These are phyloP conservation scores for Limonius californicus DNA, from an alignment of 1,140 invertebrate species.

Conservation along the genomic window DNA sequence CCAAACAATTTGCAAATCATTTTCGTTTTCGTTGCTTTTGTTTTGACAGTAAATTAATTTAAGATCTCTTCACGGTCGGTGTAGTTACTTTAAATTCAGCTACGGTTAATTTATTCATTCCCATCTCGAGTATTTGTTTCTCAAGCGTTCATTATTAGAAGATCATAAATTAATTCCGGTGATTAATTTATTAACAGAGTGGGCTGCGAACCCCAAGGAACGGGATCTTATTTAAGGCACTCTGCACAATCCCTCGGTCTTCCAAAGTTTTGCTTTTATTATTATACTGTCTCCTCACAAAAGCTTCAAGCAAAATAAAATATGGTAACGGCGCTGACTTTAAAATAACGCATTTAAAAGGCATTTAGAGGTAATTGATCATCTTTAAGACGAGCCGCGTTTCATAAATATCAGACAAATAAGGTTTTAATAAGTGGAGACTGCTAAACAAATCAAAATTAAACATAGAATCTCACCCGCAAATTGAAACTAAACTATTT, in stretches of 20 bases:
- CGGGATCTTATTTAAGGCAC: neutral
- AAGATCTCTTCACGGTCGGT: slow-evolving; percentile 14
- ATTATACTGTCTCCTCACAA: no score
- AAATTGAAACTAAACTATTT: no score
- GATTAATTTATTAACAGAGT: slow-evolving; percentile 30
- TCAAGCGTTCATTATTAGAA: slow-evolving; percentile 31
- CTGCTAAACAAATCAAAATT: no score
- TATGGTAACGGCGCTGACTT: no score
- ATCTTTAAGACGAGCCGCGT: no score
- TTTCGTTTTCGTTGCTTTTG: slow-evolving; percentile 3
- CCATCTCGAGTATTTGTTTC: slow-evolving; percentile 26
- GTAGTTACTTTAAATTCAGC: slow-evolving; percentile 12
- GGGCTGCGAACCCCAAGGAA: neutral
- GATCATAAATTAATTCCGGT: slow-evolving; percentile 31
- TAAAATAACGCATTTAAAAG: no score
- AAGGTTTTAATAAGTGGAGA: no score
- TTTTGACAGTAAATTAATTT: slow-evolving; percentile 19
- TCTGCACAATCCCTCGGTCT: neutral
- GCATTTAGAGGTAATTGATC: no score
- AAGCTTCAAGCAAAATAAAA: no score
- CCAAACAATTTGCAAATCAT: slow-evolving; percentile 14
- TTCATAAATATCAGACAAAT: no score
- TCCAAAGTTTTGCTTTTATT: neutral
- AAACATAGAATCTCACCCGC: no score
- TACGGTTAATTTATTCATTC: slow-evolving; percentile 16